Evolutionary conservation across 2,113 vertebrate genomes (phyloP).

Genomic region (Penelope pileata): DNA sequence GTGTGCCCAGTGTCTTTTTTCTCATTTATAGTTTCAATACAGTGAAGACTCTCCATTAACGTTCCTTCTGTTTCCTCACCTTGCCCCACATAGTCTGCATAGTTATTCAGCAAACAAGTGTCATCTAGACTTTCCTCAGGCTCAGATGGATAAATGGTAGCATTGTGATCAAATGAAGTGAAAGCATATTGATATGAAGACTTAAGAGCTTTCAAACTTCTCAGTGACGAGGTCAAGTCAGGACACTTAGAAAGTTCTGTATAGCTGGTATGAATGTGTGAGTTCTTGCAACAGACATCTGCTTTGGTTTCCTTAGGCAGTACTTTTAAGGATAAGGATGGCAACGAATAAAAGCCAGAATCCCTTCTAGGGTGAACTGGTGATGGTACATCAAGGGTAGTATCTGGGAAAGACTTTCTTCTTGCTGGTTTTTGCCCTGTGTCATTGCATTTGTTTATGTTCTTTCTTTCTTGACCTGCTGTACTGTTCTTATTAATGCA

Average conservation of each 20-base stretch:
- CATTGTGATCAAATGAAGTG: constrained; percentile 21
- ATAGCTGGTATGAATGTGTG: constrained; percentile 8
- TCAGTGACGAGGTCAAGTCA: constrained; percentile 30
- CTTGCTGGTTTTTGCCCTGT: constrained; percentile 56
- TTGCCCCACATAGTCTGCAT: background rate
- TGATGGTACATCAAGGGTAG: background rate
- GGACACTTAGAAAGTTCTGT: constrained; percentile 48
- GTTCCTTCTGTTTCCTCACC: background rate
- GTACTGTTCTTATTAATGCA: constrained; percentile 55
- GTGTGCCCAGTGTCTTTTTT: background rate
- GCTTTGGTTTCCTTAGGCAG: constrained; percentile 58
- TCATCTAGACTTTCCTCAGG: constrained; percentile 52
- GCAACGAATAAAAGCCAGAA: constrained; percentile 72
- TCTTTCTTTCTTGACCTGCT: constrained; percentile 64
- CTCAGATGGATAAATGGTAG: constrained; percentile 43
- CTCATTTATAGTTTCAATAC: background rate
- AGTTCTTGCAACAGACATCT: constrained; percentile 11
- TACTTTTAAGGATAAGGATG: constrained; percentile 69
- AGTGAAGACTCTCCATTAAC: background rate
- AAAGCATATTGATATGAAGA: constrained; percentile 38
- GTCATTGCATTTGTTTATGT: constrained; percentile 64
- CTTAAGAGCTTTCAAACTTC: constrained; percentile 8
- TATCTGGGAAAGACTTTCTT: constrained; percentile 80
- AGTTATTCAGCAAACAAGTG: constrained; percentile 24
- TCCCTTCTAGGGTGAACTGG: constrained; percentile 59